Percentiles rank a stretch among this genome's conserved stretches.
Evolutionary conservation across 2,113 vertebrate genomes (phyloP).

Genomic region (Promerops cafer): DNA sequence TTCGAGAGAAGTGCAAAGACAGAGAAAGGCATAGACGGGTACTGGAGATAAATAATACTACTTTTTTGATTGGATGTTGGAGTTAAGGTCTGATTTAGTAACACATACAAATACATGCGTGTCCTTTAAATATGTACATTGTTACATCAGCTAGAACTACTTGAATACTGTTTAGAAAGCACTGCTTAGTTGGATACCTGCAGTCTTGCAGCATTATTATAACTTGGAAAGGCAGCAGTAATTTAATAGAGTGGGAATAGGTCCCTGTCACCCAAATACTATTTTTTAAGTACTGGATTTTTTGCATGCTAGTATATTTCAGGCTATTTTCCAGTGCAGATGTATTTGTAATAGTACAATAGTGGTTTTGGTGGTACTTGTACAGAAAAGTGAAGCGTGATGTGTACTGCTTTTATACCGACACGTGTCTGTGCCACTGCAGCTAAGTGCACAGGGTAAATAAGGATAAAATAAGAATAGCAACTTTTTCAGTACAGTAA

Average conservation of each 20-base stretch:
- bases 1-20: constrained; percentile 97
- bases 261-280: background rate
- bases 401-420: background rate
- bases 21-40: constrained; percentile 95
- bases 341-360: background rate
- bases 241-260: background rate
- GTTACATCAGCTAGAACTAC: background rate
- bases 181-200: background rate
- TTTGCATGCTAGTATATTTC: background rate
- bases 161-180: background rate
- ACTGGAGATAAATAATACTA: constrained; percentile 18
- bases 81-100: background rate
- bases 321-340: background rate
- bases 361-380: background rate
- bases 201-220: background rate
- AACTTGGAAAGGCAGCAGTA: background rate
- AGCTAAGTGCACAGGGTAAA: background rate
- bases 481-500: background rate
- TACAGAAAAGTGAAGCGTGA: background rate
- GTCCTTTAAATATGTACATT: background rate
- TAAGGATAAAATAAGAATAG: background rate
- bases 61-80: background rate
- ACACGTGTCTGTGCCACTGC: background rate
- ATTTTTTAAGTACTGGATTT: background rate
- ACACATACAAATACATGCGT: background rate